Conservation (phyloP, 2,113 vertebrate genomes). For the Erythrocercus mccallii region DNA sequence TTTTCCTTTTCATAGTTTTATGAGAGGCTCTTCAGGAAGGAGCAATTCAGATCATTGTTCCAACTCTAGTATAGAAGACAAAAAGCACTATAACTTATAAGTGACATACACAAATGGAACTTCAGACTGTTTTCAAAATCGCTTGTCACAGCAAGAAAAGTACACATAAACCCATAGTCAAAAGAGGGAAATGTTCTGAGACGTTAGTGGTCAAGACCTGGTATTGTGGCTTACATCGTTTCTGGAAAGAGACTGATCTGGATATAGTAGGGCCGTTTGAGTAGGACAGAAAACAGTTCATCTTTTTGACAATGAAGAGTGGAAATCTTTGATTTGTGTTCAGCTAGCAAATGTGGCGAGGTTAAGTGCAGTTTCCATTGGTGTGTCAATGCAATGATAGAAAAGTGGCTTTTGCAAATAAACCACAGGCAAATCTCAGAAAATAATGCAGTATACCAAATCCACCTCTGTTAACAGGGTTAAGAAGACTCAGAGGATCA, state of each 20-base stretch:
- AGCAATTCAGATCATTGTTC: not conserved
- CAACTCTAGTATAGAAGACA: not conserved
- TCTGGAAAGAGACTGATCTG: constrained; percentile 18
- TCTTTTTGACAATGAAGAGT: not conserved
- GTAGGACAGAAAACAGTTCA: not conserved
- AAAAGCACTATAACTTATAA: not conserved
- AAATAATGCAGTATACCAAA: not conserved
- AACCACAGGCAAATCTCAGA: constrained; percentile 41
- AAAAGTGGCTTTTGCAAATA: constrained; percentile 39
- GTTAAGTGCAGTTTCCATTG: constrained; percentile 50
- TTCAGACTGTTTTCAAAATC: not conserved
- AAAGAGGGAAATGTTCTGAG: not conserved
- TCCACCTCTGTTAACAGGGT: not conserved
- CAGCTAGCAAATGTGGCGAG: not conserved
- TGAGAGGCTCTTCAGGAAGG: not conserved
- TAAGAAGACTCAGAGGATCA: constrained; percentile 36
- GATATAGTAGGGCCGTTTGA: not conserved
- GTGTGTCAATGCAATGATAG: constrained; percentile 29
- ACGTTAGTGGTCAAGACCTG: constrained; percentile 19
- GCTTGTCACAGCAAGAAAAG: not conserved
- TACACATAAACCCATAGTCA: not conserved
- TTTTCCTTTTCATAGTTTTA: not conserved
- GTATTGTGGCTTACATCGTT: not conserved
- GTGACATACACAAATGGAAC: not conserved
- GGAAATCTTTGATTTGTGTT: constrained; percentile 49